Percentiles rank a stretch among this genome's conserved stretches.
Evolutionary conservation across 2,888 invertebrate species (phyloP).

Genomic region (Microplitis deprimator): DNA sequence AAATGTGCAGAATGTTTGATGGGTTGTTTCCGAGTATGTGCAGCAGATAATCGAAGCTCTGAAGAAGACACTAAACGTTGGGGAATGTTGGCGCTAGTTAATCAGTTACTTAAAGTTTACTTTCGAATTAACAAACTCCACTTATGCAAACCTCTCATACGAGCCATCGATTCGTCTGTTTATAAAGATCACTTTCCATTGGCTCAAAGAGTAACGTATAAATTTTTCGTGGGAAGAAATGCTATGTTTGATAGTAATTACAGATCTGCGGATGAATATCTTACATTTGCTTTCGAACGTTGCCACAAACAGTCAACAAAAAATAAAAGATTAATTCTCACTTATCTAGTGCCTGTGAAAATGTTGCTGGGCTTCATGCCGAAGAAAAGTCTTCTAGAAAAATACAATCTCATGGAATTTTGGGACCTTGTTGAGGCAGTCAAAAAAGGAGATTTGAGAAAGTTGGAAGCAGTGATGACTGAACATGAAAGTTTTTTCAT

Average conservation of each 20-base stretch:
- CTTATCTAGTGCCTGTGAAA: conserved; percentile 96
- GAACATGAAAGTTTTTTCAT: conserved; percentile 94
- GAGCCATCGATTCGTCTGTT: conserved; percentile 95
- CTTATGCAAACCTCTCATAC: conserved; percentile 92
- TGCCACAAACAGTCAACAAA: conserved; percentile 86
- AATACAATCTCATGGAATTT: conserved; percentile 93
- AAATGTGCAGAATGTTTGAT: conserved; percentile 95
- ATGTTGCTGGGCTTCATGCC: conserved; percentile 98
- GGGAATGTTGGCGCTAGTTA: conserved; percentile 96
- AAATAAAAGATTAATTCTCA: conserved; percentile 93
- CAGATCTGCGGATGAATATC: conserved; percentile 90
- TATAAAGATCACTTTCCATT: conserved; percentile 91
- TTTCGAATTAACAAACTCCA: conserved; percentile 93
- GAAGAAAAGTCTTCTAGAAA: conserved; percentile 83
- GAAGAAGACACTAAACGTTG: conserved; percentile 94
- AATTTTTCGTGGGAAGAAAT: conserved; percentile 96
- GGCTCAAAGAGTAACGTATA: conserved; percentile 96
- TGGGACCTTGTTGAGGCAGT: conserved; percentile 91
- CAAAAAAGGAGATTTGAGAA: conserved; percentile 88
- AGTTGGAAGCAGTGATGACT: conserved; percentile 87
- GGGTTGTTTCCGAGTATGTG: conserved; percentile 94
- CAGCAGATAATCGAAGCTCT: conserved; percentile 92
- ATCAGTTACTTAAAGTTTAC: conserved; percentile 97
- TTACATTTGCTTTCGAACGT: conserved; percentile 93
- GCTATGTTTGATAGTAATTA: conserved; percentile 99